Conservation (phyloP, 2,888 invertebrate species). For the Oeneis ivallda region DNA sequence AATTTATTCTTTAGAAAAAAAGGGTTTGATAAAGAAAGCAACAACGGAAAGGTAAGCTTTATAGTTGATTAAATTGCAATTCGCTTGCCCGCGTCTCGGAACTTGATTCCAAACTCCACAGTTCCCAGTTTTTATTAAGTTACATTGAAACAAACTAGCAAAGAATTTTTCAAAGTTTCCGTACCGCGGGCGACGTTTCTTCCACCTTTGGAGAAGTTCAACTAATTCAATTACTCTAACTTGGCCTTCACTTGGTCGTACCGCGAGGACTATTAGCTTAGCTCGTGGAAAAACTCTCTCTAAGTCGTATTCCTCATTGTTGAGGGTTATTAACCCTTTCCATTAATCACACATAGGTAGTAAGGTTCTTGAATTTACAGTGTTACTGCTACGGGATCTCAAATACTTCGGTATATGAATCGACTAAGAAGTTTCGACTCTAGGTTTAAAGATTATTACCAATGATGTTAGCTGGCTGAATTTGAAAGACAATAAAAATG, state of each 20-base stretch:
- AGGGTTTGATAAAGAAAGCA: not conserved
- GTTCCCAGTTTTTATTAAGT: conserved; percentile 50
- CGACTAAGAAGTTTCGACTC: too few species aligned
- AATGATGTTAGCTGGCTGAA: too few species aligned
- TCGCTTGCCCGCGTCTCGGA: conserved; percentile 53
- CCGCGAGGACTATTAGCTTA: conserved; percentile 3
- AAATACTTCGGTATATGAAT: too few species aligned
- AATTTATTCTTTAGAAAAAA: not conserved
- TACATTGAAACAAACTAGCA: conserved; percentile 72
- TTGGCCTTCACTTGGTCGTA: conserved; percentile 31
- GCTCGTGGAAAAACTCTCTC: conserved; percentile 4
- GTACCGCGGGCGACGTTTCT: conserved; percentile 46
- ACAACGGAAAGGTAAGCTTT: conserved; percentile 27
- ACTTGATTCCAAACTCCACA: conserved; percentile 62
- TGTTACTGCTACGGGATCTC: too few species aligned
- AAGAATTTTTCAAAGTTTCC: conserved; percentile 71
- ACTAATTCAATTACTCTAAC: conserved; percentile 67
- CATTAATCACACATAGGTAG: too few species aligned
- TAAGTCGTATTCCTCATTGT: not conserved
- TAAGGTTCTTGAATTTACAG: too few species aligned
- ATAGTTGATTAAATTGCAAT: conserved; percentile 39
- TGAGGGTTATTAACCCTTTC: too few species aligned
- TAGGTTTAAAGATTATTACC: not conserved
- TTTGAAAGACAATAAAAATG: too few species aligned
- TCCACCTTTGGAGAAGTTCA: conserved; percentile 62